These are phyloP conservation scores for Chaetophractus vellerosus DNA, from an alignment of 2,797 vertebrate species.

Conservation along the genomic window DNA sequence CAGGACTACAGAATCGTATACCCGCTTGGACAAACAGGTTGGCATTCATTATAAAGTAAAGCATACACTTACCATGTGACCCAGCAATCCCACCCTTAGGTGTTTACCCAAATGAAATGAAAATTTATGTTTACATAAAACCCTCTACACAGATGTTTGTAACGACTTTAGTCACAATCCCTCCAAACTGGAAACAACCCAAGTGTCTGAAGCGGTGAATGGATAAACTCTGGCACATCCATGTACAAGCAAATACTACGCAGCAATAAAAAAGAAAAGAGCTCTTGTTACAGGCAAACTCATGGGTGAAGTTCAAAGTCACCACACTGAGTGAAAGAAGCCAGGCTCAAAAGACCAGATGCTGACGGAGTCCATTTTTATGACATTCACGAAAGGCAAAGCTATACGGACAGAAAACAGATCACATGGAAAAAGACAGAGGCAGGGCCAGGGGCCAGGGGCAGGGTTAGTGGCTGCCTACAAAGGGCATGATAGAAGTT, in stretches of 20 bases:
- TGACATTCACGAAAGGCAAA: not conserved
- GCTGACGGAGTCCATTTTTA: not conserved
- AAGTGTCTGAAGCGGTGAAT: not conserved
- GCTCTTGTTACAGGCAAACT: rapidly evolving
- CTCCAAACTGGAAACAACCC: not conserved
- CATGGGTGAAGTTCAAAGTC: not conserved
- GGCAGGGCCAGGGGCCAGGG: no score
- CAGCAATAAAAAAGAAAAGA: not conserved
- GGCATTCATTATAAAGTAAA: not conserved
- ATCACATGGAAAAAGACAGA: no score
- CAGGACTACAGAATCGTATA: rapidly evolving
- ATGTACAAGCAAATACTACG: rapidly evolving
- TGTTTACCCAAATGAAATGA: not conserved
- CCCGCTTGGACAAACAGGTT: not conserved
- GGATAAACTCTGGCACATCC: rapidly evolving
- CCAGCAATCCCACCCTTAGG: not conserved
- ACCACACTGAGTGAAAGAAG: not conserved
- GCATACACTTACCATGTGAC: not conserved
- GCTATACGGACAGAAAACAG: not conserved
- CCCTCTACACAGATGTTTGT: not conserved
- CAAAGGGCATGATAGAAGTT: not conserved
- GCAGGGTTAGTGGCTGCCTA: no score
- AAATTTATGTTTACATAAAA: not conserved
- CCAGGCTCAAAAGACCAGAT: not conserved
- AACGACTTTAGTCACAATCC: not conserved